Evolutionary conservation across 2,113 vertebrate genomes (phyloP).

Genomic region (Phyllostomus hastatus): DNA sequence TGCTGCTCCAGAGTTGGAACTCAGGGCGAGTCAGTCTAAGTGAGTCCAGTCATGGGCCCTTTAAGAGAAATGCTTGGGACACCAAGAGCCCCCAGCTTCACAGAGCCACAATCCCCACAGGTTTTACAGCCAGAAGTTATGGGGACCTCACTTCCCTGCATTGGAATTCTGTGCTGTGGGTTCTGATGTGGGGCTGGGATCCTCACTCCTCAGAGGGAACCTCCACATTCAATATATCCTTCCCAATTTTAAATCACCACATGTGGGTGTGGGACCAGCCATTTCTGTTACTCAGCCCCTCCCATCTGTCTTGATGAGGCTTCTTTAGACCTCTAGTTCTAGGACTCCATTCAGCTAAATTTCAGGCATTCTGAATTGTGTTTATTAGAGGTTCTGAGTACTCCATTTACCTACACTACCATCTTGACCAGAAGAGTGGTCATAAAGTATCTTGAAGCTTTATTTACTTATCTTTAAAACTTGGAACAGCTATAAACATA

Average conservation of each 20-base stretch:
- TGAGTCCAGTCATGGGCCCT: neutral
- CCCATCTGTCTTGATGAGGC: neutral
- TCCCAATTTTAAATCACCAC: neutral
- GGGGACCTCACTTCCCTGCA: neutral
- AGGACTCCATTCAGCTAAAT: neutral
- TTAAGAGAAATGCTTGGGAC: neutral
- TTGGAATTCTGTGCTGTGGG: neutral
- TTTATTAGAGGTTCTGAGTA: neutral
- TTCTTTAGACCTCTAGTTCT: neutral
- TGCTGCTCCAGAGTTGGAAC: neutral
- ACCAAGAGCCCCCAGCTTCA: neutral
- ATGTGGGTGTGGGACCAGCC: neutral
- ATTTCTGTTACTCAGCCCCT: neutral
- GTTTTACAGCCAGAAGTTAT: neutral
- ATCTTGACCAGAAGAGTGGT: neutral
- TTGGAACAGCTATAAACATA: neutral
- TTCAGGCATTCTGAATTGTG: neutral
- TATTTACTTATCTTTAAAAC: slow-evolving; percentile 20
- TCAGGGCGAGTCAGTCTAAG: neutral
- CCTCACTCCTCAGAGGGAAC: neutral
- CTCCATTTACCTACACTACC: neutral
- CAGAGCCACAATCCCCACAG: neutral
- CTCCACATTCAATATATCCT: neutral
- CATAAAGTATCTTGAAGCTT: neutral
- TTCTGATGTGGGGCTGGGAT: neutral